phyloP scores from a whole-genome alignment of 2,113 vertebrate species.

The Suncus etruscus region DNA sequence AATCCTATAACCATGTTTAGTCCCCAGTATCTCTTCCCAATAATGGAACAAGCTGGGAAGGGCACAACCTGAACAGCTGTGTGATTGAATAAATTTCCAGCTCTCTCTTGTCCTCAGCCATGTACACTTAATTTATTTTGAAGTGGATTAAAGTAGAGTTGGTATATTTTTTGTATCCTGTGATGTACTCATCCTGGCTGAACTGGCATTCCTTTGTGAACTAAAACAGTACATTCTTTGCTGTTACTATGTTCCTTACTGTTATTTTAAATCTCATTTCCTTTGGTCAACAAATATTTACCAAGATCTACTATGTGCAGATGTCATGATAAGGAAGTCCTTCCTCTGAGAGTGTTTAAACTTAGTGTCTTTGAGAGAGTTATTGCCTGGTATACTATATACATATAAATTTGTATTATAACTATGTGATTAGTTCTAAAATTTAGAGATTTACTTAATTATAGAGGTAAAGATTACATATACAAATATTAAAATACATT shows the following conservation, averaged over 20 bases:
- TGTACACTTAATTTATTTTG: conserved; percentile 32
- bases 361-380: background rate
- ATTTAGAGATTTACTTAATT: background rate
- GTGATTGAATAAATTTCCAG: background rate
- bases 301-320: background rate
- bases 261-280: conserved; percentile 23
- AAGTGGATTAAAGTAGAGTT: conserved; percentile 21
- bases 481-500: conserved; percentile 29
- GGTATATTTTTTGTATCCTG: background rate
- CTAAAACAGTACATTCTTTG: background rate
- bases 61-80: background rate
- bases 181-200: conserved; percentile 42
- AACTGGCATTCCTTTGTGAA: background rate
- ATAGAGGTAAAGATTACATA: background rate
- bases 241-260: background rate
- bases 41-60: background rate
- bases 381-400: background rate
- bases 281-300: background rate
- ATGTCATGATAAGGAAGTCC: background rate
- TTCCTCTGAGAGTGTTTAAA: background rate
- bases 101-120: background rate
- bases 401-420: background rate
- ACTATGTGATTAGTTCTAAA: conserved; percentile 18
- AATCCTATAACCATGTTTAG: background rate
- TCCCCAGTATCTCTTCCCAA: conserved; percentile 5